phyloP scores from a whole-genome alignment of 2,113 vertebrate species.

The Trichomycterus rosablanca region DNA sequence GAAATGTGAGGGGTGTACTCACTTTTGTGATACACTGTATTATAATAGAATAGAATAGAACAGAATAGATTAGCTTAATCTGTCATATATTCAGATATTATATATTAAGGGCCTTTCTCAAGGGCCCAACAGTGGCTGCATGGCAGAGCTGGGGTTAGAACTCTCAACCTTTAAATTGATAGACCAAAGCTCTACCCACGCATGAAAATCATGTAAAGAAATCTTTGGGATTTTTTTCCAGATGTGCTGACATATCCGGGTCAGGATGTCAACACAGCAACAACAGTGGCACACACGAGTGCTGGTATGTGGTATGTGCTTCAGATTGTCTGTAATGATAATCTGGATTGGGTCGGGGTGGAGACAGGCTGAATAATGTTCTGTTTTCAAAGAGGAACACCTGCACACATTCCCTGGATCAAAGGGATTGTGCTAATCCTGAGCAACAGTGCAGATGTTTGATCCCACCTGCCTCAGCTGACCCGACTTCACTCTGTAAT shows the following conservation, averaged over 20 bases:
- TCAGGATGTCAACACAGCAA: conserved; percentile 34
- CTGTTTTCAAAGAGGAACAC: conserved; percentile 17
- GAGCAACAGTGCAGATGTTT: conserved; percentile 16
- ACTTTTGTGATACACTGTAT: too few species aligned
- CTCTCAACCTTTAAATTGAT: too few species aligned
- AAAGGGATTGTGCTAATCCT: conserved; percentile 7
- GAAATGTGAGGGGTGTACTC: too few species aligned
- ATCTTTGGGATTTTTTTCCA: conserved; percentile 41
- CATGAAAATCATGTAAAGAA: conserved; percentile 36
- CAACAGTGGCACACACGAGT: conserved; percentile 6
- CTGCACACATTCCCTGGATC: conserved; percentile 19
- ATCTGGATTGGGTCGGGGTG: not conserved
- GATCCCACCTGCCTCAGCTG: not conserved
- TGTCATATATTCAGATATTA: too few species aligned
- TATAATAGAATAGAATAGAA: too few species aligned
- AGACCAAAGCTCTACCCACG: too few species aligned
- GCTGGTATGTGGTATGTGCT: conserved; percentile 14
- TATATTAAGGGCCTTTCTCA: too few species aligned
- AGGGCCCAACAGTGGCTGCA: too few species aligned
- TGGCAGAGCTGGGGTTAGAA: too few species aligned
- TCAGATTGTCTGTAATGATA: conserved; percentile 1
- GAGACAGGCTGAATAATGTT: conserved; percentile 3
- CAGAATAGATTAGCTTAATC: too few species aligned
- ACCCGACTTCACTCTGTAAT: not conserved
- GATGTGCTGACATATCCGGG: conserved; percentile 51